These are phyloP conservation scores for Podabrus alpinus DNA, from an alignment of 2,888 invertebrate genomes.

Conservation along the genomic window DNA sequence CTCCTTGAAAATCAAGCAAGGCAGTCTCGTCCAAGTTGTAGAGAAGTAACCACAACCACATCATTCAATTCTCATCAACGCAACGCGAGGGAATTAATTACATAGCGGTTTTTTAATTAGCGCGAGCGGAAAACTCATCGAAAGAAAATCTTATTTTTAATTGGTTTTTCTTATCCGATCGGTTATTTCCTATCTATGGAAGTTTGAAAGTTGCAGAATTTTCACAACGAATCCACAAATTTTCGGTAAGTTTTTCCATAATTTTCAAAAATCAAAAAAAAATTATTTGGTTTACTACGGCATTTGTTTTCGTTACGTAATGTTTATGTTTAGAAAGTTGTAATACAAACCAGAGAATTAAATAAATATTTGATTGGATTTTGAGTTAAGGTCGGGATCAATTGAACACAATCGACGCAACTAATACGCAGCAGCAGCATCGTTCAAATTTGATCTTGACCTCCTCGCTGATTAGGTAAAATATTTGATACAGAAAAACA, in stretches of 20 bases:
- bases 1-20: slow-evolving; percentile 6
- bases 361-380: not conserved
- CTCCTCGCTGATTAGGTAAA: not conserved
- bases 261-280: not conserved
- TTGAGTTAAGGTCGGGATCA: not conserved
- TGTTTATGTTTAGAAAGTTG: not conserved
- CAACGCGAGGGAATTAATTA: not conserved
- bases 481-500: not conserved
- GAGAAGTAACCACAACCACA: not conserved
- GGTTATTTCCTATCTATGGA: not conserved
- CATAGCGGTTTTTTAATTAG: not conserved
- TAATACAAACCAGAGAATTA: not conserved
- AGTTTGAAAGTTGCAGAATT: not conserved
- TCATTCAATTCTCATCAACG: not conserved
- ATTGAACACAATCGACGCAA: not conserved
- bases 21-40: slow-evolving; percentile 12
- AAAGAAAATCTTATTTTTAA: not conserved
- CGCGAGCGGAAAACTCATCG: not conserved
- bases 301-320: not conserved
- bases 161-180: not conserved
- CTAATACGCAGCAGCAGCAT: not conserved
- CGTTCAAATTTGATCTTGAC: not conserved
- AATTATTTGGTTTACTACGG: not conserved
- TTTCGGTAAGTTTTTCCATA: not conserved
- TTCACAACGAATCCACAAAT: not conserved